Base-by-base conservation (phyloP, 2,888 invertebrate species). In the Eledona agricola region DNA sequence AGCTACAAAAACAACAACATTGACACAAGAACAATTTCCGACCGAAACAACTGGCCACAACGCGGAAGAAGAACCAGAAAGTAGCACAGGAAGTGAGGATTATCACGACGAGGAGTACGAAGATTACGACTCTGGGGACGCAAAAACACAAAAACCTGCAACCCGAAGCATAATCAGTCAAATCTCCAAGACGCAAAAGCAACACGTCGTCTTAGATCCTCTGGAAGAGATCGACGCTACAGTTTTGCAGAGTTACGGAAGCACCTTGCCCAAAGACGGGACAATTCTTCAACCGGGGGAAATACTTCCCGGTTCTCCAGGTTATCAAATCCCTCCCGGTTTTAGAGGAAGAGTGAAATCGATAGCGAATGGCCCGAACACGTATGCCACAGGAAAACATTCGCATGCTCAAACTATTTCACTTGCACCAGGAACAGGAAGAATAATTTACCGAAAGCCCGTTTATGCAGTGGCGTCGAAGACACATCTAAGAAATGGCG, bases 401-500 rank as follows among this genome's bases (percentile, higher is more conserved):
- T 83, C 87, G 2, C 87, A 87, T 73, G 84, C 86, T 1, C 87
- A 87, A 72, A 85, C 84, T 1, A 84, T 86, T 3, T 79, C 81
- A 1, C 53, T 71, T 22, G 70, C 67, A 12, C 74, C 72, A 17
- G 75, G 74, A 6, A 64, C 64, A 45, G 65, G 76, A 59, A 67
- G 60, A 59, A 67, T 76, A 11, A 63, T 69, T 20, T 76, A 76
- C 49, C 70, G 60, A 26, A 63, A 59, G 45, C 72, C 74, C 1
- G 58, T 71, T 3, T 75, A 74, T 38, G 71, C 74, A 1, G 72
- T 72, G 10, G 59, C 67, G 6, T 72, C 74, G 2, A 71, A 70
- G 20, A 73, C 73, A 0, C 65, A 66, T 37, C 59, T 64, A 10
- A 62, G 59, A 47, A 72, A 70, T 43, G 73, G 73, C 3, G 62